Percentiles rank a stretch among this genome's conserved stretches.
phyloP scores from a whole-genome alignment of 2,888 invertebrate species.

The Odontomyia ornata region DNA sequence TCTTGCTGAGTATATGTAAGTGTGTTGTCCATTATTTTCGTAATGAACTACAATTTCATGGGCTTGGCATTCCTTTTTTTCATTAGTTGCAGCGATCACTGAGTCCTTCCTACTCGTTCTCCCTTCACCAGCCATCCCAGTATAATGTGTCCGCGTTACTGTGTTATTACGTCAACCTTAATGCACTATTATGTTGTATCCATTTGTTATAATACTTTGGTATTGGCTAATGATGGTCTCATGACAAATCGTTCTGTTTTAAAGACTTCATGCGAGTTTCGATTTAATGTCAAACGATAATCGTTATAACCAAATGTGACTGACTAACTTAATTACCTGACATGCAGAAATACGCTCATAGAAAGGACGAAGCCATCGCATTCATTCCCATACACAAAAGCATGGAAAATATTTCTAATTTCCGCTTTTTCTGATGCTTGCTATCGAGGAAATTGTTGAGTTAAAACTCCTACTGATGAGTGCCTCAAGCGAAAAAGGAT shows the following conservation, averaged over 20 bases:
- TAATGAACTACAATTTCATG: constrained; percentile 32
- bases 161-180: constrained; percentile 30
- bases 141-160: constrained; percentile 12
- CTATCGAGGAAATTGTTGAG: background rate
- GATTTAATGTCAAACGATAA: constrained; percentile 14
- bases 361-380: background rate
- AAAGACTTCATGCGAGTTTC: background rate
- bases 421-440: constrained; percentile 7
- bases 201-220: constrained; percentile 27
- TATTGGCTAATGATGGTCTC: constrained; percentile 17
- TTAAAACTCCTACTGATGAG: background rate
- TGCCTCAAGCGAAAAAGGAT: background rate
- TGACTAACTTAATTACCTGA: constrained; percentile 16
- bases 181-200: constrained; percentile 22
- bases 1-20: background rate
- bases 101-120: constrained; percentile 5
- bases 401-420: constrained; percentile 24
- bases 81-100: constrained; percentile 5
- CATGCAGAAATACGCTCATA: background rate
- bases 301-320: constrained; percentile 26
- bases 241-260: constrained; percentile 23
- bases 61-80: constrained; percentile 19
- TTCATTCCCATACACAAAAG: background rate
- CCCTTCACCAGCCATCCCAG: background rate
- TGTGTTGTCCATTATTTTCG: constrained; percentile 14